Evolutionary conservation across 2,888 invertebrate genomes (phyloP), one percentile per base, ranked within the genome.

Genomic region (Hirtodrosophila histrioides): DNA sequence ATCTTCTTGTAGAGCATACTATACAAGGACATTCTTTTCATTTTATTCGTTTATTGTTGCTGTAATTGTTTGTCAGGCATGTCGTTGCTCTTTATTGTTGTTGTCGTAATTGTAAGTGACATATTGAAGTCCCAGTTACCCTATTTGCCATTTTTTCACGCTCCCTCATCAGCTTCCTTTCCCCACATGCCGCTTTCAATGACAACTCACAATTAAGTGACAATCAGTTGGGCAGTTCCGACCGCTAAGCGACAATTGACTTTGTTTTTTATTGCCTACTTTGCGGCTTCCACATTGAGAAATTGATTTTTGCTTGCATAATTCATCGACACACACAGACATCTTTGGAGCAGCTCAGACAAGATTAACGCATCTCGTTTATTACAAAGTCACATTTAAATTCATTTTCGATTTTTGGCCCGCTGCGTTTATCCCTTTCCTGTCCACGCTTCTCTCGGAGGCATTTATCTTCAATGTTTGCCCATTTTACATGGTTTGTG

Each of bases 61-160:
- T 65, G 81, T 78, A 84, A 84, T 86, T 86, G 82, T 87, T 82
- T 82, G 87, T 78, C 87, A 84, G 82, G 64, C 78, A 67, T 68
- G 82, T 84, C 72, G 69, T 43, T 67, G 64, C 11, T 60, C 49
- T 64, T 50, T 45, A 10, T 48, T 57, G 54, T 43, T 69, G 67
- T 69, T 65, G 56, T 48, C 62, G 81, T 78, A 84, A 82, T 84
- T 86, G 87, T 55, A 68, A 75, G 55, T 84, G 87, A 82, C 87
- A 77, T 72, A 80, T 66, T 84, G 82, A 74, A 70, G 62, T 60
- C 66, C 57, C 72, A 69, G 57, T 65, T 72, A 61, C 55, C 57
- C 56, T 44, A 35, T 63, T 68, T 61, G 39, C 41, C 48, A 55
- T 39, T 43, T 45, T 39, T 33, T 5, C 5, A 23, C 23, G 10